Evolutionary conservation across 37 sponge, comb jelly and placozoan genomes (phyloP), one percentile per base, ranked within the genome.

Genomic region (Cladorhizidae sp.): DNA sequence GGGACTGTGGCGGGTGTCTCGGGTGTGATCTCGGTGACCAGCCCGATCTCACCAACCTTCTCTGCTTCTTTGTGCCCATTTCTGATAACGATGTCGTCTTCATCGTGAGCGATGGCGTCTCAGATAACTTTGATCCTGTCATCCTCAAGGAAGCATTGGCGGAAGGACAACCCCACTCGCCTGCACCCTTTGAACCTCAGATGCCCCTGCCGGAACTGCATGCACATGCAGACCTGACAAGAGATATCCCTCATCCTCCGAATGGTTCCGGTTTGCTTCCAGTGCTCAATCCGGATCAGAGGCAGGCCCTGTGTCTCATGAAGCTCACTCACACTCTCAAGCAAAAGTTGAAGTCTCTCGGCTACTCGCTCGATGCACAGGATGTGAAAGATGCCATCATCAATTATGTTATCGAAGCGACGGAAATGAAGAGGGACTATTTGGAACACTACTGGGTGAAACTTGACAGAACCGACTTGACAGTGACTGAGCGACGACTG

Each of bases 61-160:
- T 67, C 18, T 91, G 92, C 63, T 80, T 82, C 62, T 85, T 88
- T 58, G 67, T 73, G 12, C 88, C 92, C 7, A 64, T 94, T 0
- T 42, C 70, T 8, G 74, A 67, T 12, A 65, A 62, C 5, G 95
- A 94, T 35, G 70, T 90, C 18, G 81, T 94, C 9, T 91, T 94
- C 63, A 64, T 88, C 45, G 56, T 75, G 22, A 84, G 82, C 29
- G 91, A 91, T 56, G 95, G 95, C 17, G 23, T 94, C 2, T 78
- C 77, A 1, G 92, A 91, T 74, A 94, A 94, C 59, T 82, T 85
- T 35, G 95, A 94, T 58, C 92, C 92, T 12, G 95, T 94, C 3
- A 50, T 78, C 21, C 83, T 83, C 17, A 68, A 76, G 39, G 70
- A 76, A 28, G 93, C 84, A 49, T 0, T 32, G 28, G n/a, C 67